Percentiles rank a stretch among this genome's conserved stretches.
Conservation (phyloP, 2,113 vertebrate species). For the Chelonoidis abingdonii region DNA sequence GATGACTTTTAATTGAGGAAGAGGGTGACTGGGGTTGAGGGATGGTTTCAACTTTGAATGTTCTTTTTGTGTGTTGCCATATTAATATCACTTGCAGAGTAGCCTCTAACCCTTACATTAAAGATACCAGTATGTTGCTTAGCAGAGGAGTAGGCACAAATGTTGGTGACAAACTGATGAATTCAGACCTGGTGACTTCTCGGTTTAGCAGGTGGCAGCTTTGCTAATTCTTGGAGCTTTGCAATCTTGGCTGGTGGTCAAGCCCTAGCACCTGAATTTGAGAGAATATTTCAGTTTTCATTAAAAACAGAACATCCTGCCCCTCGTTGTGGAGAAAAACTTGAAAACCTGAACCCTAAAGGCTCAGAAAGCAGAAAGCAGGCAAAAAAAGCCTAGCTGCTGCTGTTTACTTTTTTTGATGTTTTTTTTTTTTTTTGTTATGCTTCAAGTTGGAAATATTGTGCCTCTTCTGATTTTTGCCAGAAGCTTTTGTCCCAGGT, state of each 20-base stretch:
- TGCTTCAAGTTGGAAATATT: neutral
- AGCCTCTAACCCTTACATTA: neutral
- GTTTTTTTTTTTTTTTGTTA: neutral
- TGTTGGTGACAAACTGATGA: constrained; percentile 2
- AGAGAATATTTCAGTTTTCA: neutral
- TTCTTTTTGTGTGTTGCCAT: neutral
- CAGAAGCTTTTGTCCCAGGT: neutral
- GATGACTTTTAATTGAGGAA: neutral
- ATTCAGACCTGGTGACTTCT: neutral
- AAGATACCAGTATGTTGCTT: neutral
- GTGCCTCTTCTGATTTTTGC: neutral
- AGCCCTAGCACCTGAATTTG: neutral
- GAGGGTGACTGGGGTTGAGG: neutral
- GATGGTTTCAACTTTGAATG: neutral
- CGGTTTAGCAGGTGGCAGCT: neutral
- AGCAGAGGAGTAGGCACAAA: neutral
- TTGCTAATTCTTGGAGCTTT: neutral
- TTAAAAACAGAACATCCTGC: neutral
- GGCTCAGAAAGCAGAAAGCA: neutral
- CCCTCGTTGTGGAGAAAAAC: neutral
- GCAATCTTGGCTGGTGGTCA: neutral
- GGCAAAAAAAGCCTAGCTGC: neutral
- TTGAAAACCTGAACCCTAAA: neutral
- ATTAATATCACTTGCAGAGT: neutral
- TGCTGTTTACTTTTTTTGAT: neutral